These are phyloP conservation scores for Smutsia gigantea DNA, from an alignment of 2,797 vertebrate species.

Conservation along the genomic window DNA sequence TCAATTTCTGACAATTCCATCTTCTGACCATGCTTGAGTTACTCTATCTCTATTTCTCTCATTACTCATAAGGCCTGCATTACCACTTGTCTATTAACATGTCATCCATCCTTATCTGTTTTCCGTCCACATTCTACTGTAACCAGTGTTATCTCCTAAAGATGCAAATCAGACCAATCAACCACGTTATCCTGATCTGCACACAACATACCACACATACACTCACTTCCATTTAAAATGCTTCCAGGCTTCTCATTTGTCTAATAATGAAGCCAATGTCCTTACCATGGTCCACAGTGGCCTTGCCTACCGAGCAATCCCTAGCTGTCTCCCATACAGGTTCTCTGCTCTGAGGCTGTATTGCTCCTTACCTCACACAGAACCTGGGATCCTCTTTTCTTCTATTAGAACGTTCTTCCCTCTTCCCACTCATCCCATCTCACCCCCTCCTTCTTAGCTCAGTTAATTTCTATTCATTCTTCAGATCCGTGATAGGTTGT, in stretches of 20 bases:
- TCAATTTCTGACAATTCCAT: background rate
- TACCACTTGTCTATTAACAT: background rate
- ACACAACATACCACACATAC: background rate
- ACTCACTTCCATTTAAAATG: background rate
- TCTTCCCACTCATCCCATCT: background rate
- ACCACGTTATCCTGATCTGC: background rate
- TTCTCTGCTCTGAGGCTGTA: no score
- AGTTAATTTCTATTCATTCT: background rate
- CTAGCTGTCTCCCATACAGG: background rate
- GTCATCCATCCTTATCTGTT: background rate
- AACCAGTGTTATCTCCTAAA: background rate
- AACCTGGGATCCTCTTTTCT: background rate
- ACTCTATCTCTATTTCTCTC: background rate
- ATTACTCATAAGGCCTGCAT: background rate
- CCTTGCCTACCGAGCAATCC: background rate
- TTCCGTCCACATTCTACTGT: background rate
- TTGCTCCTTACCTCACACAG: background rate
- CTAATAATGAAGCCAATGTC: background rate
- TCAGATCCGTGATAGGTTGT: background rate
- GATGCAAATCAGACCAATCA: background rate
- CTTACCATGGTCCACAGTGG: background rate
- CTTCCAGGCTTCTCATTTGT: background rate
- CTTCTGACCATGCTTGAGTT: background rate
- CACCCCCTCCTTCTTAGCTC: background rate
- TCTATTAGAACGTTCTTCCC: background rate